phyloP scores from a whole-genome alignment of 2,888 invertebrate species.

The Cinara cedri region DNA sequence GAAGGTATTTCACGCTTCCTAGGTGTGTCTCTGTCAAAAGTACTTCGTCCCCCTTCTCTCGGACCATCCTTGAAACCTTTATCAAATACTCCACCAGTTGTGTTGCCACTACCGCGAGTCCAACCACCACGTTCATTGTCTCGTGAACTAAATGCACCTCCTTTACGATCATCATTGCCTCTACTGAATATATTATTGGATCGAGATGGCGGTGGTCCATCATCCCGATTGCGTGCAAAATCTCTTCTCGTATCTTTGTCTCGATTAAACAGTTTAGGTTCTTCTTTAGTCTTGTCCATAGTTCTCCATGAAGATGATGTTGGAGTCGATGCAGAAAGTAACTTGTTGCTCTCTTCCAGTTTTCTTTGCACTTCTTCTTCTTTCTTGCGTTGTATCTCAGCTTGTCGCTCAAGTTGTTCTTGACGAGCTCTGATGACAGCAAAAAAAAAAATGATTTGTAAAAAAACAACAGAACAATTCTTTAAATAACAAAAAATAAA shows the following conservation, averaged over 20 bases:
- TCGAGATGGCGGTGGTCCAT: constrained; percentile 36
- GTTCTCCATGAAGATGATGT: constrained; percentile 39
- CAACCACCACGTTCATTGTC: constrained; percentile 41
- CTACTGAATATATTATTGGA: constrained; percentile 26
- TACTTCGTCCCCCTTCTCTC: constrained; percentile 30
- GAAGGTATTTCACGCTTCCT: constrained; percentile 50
- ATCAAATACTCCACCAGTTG: constrained; percentile 21
- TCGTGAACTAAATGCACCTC: constrained; percentile 31
- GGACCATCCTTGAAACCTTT: constrained; percentile 41
- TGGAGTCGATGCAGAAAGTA: constrained; percentile 16
- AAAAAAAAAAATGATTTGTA: not conserved
- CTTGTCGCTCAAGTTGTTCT: constrained; percentile 70
- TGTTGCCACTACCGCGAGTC: constrained; percentile 12
- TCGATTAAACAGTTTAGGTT: constrained; percentile 17
- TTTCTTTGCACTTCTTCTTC: constrained; percentile 69
- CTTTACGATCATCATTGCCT: constrained; percentile 32
- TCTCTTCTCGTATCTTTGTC: constrained; percentile 37
- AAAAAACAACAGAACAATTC: not conserved
- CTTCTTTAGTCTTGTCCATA: constrained; percentile 39
- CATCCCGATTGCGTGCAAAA: constrained; percentile 42
- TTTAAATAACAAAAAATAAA: no score
- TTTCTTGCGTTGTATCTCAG: constrained; percentile 67
- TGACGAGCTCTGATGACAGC: constrained; percentile 62
- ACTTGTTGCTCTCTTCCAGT: constrained; percentile 49
- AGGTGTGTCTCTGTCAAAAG: constrained; percentile 42